phyloP scores from a whole-genome alignment of 2,113 vertebrate species.

The Proteles cristata region DNA sequence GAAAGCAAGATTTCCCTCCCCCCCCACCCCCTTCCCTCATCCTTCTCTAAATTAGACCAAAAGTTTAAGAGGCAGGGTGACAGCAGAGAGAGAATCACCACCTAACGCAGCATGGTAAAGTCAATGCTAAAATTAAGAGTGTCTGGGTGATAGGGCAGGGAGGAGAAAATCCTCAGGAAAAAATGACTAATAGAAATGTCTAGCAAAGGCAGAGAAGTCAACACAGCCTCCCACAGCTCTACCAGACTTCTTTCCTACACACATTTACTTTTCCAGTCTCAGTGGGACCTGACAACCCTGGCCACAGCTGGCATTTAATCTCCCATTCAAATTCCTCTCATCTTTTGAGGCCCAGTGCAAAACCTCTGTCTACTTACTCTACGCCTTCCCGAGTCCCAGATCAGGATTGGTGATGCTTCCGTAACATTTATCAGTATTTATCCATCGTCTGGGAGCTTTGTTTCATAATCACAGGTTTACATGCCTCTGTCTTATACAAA shows the following conservation, averaged over 20 bases:
- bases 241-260: constrained; percentile 49
- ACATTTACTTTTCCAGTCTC: not conserved
- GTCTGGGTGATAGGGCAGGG: constrained; percentile 69
- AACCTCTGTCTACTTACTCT: not conserved
- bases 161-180: constrained; percentile 76
- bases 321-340: constrained; percentile 35
- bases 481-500: not conserved
- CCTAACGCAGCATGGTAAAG: constrained; percentile 58
- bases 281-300: not conserved
- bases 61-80: constrained; percentile 55
- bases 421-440: not conserved
- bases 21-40: not conserved
- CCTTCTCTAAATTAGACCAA: constrained; percentile 63
- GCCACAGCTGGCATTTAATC: constrained; percentile 56
- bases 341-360: not conserved
- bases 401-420: not conserved
- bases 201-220: constrained; percentile 67
- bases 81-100: constrained; percentile 16
- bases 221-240: constrained; percentile 53
- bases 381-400: not conserved
- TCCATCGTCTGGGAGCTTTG: not conserved
- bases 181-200: constrained; percentile 76
- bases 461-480: not conserved
- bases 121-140: constrained; percentile 70
- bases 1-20: constrained; percentile 42